Evolutionary conservation across 2,888 invertebrate species (phyloP), one percentile per base, ranked within the genome.

Genomic region (Subacronicta megacephala): DNA sequence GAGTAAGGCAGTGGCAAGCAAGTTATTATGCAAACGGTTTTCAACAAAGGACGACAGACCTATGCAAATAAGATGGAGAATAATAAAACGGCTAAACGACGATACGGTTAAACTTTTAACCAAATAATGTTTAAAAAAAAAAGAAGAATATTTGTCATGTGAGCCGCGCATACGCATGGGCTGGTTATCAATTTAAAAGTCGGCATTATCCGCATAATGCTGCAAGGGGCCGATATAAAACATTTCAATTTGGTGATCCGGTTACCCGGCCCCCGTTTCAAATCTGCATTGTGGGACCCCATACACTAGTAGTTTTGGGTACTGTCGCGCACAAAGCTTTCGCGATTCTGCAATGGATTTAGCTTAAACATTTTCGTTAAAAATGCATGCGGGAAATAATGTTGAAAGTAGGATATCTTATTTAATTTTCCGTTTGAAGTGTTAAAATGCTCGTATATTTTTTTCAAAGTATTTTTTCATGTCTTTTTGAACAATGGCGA

Each of bases 221-320:
- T 77, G 87, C 74, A 50, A 83, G 89, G 91, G 88, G 84, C 79
- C 75, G 86, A 86, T 87, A 93, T 94, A 94, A 93, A 93, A 94
- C 94, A 94, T 94, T 94, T 93, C 94, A 93, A 94, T 94, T 93
- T 94, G 83, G 90, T 87, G 92, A 93, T 93, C 94, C 93, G 93
- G 94, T 93, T 93, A 88, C 89, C 64, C 60, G 86, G 81, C 88
- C 90, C 92, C 88, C 84, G 87, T 84, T 89, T 87, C 84, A 83
- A 90, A 90, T 91, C 90, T 88, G 90, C 87, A 90, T 92, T 92
- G 91, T 93, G 92, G 90, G 88, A 85, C 90, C 92, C 90, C 90
- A 90, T 86, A 89, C 78, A 87, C 83, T 86, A 88, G 88, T 90
- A 90, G 90, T 92, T 90, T 84, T 85, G 71, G 79, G 92, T 88